Evolutionary conservation across 2,113 vertebrate genomes (phyloP).

Genomic region (Nesoenas mayeri): DNA sequence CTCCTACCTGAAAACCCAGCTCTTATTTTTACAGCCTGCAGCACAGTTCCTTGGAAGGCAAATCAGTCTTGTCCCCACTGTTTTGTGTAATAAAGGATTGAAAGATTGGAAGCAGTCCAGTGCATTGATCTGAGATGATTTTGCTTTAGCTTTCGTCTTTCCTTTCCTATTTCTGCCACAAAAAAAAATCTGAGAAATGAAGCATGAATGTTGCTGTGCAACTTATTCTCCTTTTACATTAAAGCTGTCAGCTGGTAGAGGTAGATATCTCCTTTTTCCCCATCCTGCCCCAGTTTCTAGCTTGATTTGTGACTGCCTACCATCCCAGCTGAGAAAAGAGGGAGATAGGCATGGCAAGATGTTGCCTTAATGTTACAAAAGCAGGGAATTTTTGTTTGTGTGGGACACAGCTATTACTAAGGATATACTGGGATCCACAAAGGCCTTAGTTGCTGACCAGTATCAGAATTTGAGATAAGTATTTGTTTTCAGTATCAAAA

Average conservation of each 20-base stretch:
- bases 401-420: neutral
- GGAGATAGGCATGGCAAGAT: neutral
- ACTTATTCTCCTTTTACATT: neutral
- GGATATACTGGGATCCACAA: neutral
- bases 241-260: neutral
- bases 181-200: conserved; percentile 17
- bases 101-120: conserved; percentile 5
- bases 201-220: conserved; percentile 7
- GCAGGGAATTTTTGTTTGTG: neutral
- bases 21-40: neutral
- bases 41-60: neutral
- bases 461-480: neutral
- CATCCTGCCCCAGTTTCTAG: neutral
- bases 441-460: neutral
- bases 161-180: conserved; percentile 9
- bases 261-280: neutral
- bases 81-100: neutral
- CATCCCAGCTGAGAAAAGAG: neutral
- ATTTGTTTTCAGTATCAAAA: neutral
- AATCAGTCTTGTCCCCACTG: neutral
- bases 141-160: conserved; percentile 32
- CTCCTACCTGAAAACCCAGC: neutral
- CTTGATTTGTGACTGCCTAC: neutral
- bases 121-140: conserved; percentile 56
- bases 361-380: neutral